Evolutionary conservation across 2,113 vertebrate genomes (phyloP).

Genomic region (Rhinichthys klamathensis): DNA sequence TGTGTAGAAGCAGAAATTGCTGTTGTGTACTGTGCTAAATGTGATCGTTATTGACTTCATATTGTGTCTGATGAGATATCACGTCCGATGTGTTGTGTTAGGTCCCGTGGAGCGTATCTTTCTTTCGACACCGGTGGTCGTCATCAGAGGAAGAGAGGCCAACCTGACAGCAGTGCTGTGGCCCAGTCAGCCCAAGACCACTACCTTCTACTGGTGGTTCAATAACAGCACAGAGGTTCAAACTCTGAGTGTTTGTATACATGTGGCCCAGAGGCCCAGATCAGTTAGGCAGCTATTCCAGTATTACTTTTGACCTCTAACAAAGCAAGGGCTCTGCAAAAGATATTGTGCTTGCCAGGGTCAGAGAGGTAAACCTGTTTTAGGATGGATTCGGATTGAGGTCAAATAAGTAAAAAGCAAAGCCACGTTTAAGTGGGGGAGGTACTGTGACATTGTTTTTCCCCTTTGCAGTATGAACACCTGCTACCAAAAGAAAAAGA

Average conservation of each 20-base stretch:
- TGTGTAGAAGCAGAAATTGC: constrained; percentile 19
- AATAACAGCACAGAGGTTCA: constrained; percentile 92
- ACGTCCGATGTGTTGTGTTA: constrained; percentile 60
- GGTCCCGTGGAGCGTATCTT: constrained; percentile 91
- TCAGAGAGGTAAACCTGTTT: constrained; percentile 8
- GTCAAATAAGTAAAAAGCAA: constrained; percentile 26
- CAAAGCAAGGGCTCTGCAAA: constrained; percentile 33
- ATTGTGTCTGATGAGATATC: constrained; percentile 35
- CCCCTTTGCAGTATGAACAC: not conserved
- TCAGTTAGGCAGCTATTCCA: constrained; percentile 15
- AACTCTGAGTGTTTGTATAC: constrained; percentile 9
- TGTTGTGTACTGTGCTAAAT: constrained; percentile 32
- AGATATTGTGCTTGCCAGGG: constrained; percentile 29
- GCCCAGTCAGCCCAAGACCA: constrained; percentile 86
- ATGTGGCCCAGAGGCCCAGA: constrained; percentile 25
- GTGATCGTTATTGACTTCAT: constrained; percentile 26
- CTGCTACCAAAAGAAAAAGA: constrained; percentile 29
- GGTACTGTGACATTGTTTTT: constrained; percentile 6
- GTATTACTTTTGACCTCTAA: constrained; percentile 37
- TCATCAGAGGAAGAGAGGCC: constrained; percentile 85
- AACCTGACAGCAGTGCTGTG: constrained; percentile 90
- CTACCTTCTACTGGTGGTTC: constrained; percentile 98
- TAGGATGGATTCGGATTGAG: constrained; percentile 34
- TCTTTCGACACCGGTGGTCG: constrained; percentile 87
- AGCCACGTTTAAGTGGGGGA: not conserved